These are phyloP conservation scores for Chionomys nivalis DNA, from an alignment of 2,113 vertebrate genomes.

Conservation along the genomic window DNA sequence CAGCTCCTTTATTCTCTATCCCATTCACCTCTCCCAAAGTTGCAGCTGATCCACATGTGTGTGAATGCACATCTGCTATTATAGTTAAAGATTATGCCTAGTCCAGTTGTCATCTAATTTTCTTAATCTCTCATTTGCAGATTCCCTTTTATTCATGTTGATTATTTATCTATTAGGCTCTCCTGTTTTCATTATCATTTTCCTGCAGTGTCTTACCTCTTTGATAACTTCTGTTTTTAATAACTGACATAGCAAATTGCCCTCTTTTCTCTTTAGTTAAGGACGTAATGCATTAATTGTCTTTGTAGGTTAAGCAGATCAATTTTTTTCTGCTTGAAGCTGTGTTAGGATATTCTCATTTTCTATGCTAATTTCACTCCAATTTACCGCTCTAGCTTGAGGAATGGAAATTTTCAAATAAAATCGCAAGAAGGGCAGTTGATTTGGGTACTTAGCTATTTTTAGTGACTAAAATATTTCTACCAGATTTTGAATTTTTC, in stretches of 20 bases:
- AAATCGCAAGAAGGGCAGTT: neutral
- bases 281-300: slow-evolving; percentile 41
- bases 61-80: neutral
- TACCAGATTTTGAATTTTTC: slow-evolving; percentile 27
- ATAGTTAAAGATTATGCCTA: slow-evolving; percentile 36
- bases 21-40: neutral
- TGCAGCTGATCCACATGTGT: neutral
- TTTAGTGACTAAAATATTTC: slow-evolving; percentile 19
- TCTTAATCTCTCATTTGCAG: slow-evolving; percentile 19
- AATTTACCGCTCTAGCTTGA: neutral
- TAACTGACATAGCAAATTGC: neutral
- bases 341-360: slow-evolving; percentile 33
- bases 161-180: neutral
- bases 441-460: slow-evolving; percentile 16
- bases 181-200: neutral
- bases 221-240: neutral
- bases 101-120: neutral
- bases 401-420: slow-evolving; percentile 3
- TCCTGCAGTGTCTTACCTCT: neutral
- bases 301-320: slow-evolving; percentile 36
- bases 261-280: neutral
- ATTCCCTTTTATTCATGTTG: neutral
- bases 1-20: slow-evolving; percentile 28
- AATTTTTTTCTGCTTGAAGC: slow-evolving; percentile 42
- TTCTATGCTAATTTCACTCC: slow-evolving; percentile 14